Evolutionary conservation across 2,113 vertebrate genomes (phyloP).

Genomic region (Phocoena sinus): DNA sequence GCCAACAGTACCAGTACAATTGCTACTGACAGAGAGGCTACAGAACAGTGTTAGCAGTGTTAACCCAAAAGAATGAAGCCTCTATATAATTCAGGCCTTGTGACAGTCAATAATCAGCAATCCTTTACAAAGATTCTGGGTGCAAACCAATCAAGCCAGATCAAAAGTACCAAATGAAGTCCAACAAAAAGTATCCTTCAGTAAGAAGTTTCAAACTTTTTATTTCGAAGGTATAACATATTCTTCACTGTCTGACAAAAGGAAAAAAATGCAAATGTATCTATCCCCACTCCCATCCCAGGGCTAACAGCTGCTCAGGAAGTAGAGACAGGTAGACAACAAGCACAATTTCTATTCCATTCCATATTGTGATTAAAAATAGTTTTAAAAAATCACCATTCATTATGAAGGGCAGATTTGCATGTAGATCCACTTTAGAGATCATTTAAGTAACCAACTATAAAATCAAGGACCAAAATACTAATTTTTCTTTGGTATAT

Average conservation of each 20-base stretch:
- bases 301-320: neutral
- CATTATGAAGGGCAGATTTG: neutral
- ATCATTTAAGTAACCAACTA: neutral
- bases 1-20: constrained; percentile 7
- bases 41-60: constrained; percentile 50
- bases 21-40: neutral
- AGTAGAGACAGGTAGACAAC: neutral
- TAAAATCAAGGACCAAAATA: neutral
- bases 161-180: constrained; percentile 4
- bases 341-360: neutral
- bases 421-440: neutral
- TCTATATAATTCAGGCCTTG: constrained; percentile 36
- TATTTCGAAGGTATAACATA: constrained; percentile 12
- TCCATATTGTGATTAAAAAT: neutral
- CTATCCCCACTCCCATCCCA: neutral
- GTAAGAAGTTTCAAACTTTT: neutral
- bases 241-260: neutral
- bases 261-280: neutral
- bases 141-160: constrained; percentile 10
- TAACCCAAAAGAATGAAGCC: constrained; percentile 48
- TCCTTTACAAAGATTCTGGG: constrained; percentile 29
- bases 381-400: neutral
- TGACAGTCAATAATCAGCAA: constrained; percentile 39
- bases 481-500: neutral
- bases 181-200: neutral